Evolutionary conservation across 2,113 vertebrate genomes (phyloP), one percentile per base, ranked within the genome.

Genomic region (Oreocharis arfaki): DNA sequence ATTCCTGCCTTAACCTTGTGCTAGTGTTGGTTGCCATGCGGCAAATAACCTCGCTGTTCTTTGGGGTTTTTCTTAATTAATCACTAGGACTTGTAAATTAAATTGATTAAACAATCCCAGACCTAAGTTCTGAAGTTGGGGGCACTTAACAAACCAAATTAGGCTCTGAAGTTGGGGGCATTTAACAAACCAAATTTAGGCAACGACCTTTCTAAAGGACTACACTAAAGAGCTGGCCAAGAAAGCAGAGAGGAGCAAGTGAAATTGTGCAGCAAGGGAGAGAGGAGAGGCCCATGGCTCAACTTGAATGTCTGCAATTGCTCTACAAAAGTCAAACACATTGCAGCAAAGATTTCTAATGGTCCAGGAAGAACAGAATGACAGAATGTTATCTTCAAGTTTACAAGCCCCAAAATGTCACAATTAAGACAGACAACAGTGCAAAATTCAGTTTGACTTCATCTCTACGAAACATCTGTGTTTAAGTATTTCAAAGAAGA

Each of bases 41-140:
- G 24, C 35, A 8, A 84, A 75, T 23, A 85, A 75, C 9, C 9
- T 37, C 2, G 0, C 2, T 64, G 37, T 10, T 46, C 20, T 37
- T 30, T 32, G 13, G 3, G 2, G 0, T 1, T 42, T 68, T 57
- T 73, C 50, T 27, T 0, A 87, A 76, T 63, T 52, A 74, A 64
- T 60, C 30, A 70, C 15, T 52, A 75, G 15, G 14, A 75, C 41
- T 79, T 73, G 22, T 13, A 73, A 82, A 84, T 75, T 21, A 77
- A 70, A 87, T 46, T 60, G 24, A 78, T 71, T 59, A 60, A 73
- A 65, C 53, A 90, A 87, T 11, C 3, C 7, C 26, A 11, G 22
- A 52, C 22, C 63, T 22, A 22, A 18, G 33, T 12, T 84, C 46
- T 35, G 28, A 90, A 77, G 41, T 13, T 87, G 74, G 7, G 73